Evolutionary conservation across 1,140 invertebrate species (phyloP), one percentile per base, ranked within the genome.

Genomic region (Elymnias hypermnestra): DNA sequence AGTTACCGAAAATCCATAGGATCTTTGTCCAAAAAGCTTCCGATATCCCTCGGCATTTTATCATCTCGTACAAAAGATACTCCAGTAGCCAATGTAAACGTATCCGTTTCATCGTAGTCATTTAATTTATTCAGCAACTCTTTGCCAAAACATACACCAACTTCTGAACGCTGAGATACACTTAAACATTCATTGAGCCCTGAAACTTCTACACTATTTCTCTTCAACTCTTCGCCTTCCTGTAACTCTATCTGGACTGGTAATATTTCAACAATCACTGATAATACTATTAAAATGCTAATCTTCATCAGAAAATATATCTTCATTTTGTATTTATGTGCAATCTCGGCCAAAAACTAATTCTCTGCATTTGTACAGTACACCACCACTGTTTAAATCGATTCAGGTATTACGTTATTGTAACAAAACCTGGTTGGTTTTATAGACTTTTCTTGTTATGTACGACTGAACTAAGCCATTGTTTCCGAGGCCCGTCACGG

Each of bases 1-100:
- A n/a, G n/a, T 36, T 89, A 92, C 77, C 91, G 88, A 39, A 92
- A 91, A 83, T 92, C 90, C 56, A 90, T 89, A 0, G 93, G 91
- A 81, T 94, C 91, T 41, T 90, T 91, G 55, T 93, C 91, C 37
- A 91, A 77, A 54, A 90, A 89, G 67, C 88, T 89, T 53, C 83
- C 86, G 61, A 86, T 56, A 75, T 88, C 71, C 60, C 87, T 71
- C 41, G 86, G 73, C 44, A 87, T 82, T 40, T 87, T 86, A 18
- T 90, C 89, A 69, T 89, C 88, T 58, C 87, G 87, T 0, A 88
- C 83, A 39, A 91, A 85, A 12, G 85, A 86, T 6, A 92, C 77
- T 12, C 90, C 90, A 29, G 86, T 87, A 4, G 87, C 88, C 33
- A 94, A 87, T 61, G 89, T 89, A 40, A 93, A 89, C 25, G 90